Conservation (phyloP, 2,888 invertebrate genomes). For the Xestia xanthographa region DNA sequence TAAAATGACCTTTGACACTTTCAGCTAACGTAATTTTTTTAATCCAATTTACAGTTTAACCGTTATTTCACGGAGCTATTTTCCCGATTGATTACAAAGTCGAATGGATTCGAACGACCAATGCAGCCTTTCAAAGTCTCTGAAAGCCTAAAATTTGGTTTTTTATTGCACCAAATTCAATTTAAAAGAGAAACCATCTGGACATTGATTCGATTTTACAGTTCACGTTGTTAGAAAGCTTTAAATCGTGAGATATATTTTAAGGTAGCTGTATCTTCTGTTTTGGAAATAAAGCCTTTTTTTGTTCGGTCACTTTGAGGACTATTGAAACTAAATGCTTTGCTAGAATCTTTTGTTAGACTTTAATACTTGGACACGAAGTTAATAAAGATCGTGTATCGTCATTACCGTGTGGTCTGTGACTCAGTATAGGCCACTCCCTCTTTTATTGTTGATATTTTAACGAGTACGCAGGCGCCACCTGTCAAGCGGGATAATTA, state of each 20-base stretch:
- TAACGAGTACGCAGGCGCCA: conserved; percentile 17
- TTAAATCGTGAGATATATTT: conserved; percentile 63
- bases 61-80: conserved; percentile 55
- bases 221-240: conserved; percentile 54
- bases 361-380: conserved; percentile 44
- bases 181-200: conserved; percentile 62
- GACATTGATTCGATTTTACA: conserved; percentile 63
- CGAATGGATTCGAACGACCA: conserved; percentile 36
- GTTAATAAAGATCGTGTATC: conserved; percentile 39
- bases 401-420: conserved; percentile 29
- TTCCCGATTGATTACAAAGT: conserved; percentile 49
- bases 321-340: conserved; percentile 46
- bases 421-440: conserved; percentile 19
- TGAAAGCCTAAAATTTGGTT: conserved; percentile 63
- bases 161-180: conserved; percentile 63
- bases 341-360: conserved; percentile 47
- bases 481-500: conserved; percentile 2
- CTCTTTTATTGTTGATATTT: conserved; percentile 10
- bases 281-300: conserved; percentile 53
- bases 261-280: conserved; percentile 50
- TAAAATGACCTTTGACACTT: conserved; percentile 60
- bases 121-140: conserved; percentile 51
- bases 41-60: conserved; percentile 53
- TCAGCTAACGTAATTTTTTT: conserved; percentile 34
- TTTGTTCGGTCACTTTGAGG: conserved; percentile 48